A percentile compares a stretch with the other conserved stretches of the same genome.
phyloP scores from a whole-genome alignment of 2,797 vertebrate genomes.

The Lutra lutra region DNA sequence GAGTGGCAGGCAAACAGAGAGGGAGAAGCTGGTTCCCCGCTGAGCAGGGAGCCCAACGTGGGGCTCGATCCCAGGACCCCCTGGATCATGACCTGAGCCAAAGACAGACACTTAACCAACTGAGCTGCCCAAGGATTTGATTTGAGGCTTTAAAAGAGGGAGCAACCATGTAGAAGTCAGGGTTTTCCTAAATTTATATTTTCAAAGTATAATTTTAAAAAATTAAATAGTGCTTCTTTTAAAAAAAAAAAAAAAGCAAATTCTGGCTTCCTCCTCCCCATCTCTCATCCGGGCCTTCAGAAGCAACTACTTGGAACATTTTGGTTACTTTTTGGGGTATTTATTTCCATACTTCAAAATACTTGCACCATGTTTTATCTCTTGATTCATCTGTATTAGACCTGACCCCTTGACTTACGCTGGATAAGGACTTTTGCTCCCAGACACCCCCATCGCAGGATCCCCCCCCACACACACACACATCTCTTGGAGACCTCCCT shows the following conservation, averaged over 20 bases:
- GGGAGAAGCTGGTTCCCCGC: not conserved
- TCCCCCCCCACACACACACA: not conserved
- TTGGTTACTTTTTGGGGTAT: not conserved
- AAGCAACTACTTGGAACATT: not conserved
- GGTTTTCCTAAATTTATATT: not conserved
- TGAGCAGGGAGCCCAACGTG: rapidly evolving
- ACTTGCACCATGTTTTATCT: not conserved
- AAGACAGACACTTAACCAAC: not conserved
- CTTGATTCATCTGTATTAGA: not conserved
- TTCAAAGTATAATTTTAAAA: not conserved
- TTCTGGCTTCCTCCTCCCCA: not conserved
- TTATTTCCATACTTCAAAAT: not conserved
- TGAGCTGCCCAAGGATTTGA: not conserved
- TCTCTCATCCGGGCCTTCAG: not conserved
- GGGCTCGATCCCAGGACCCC: not conserved
- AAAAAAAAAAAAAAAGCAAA: not conserved
- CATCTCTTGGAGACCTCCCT: not conserved
- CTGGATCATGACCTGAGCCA: not conserved
- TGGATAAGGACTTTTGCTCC: not conserved
- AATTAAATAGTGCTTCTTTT: not conserved
- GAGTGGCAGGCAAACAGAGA: not conserved
- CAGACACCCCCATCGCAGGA: not conserved
- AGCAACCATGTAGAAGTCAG: not conserved
- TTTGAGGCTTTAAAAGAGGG: not conserved
- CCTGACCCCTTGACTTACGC: not conserved